phyloP scores from a whole-genome alignment of 2,113 vertebrate species.

The Osmerus mordax region DNA sequence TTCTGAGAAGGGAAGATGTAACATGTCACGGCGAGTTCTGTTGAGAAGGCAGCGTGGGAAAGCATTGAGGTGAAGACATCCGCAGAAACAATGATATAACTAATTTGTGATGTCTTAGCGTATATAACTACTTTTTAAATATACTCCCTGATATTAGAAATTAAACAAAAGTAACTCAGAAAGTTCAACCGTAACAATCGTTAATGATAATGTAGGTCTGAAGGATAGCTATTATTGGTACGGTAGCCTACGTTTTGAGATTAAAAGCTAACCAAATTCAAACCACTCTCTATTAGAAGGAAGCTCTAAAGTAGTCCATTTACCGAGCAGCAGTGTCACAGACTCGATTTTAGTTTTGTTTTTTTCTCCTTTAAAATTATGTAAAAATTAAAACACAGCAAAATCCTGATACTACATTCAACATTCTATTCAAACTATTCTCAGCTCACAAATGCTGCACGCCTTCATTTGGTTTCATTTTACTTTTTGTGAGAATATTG shows the following conservation, averaged over 20 bases:
- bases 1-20: constrained; percentile 47
- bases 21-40: constrained; percentile 53
- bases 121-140: constrained; percentile 58
- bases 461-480: constrained; percentile 61
- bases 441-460: constrained; percentile 41
- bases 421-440: constrained; percentile 44
- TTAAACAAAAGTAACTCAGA: constrained; percentile 42
- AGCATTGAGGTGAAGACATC: constrained; percentile 57
- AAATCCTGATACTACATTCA: constrained; percentile 69
- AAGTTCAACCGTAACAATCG: constrained; percentile 32
- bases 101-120: constrained; percentile 47
- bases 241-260: constrained; percentile 25
- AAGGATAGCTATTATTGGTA: constrained; percentile 37
- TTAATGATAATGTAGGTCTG: constrained; percentile 39
- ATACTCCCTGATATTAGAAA: constrained; percentile 75
- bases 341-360: constrained; percentile 47
- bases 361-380: constrained; percentile 32
- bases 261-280: constrained; percentile 59
- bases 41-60: constrained; percentile 68
- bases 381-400: constrained; percentile 37
- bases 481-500: constrained; percentile 49
- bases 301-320: constrained; percentile 67
- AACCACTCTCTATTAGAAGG: constrained; percentile 59
- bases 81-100: constrained; percentile 45
- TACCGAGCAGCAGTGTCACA: constrained; percentile 45